These are phyloP conservation scores for Drosophila varians DNA, from an alignment of 1,140 invertebrate genomes.

Conservation along the genomic window DNA sequence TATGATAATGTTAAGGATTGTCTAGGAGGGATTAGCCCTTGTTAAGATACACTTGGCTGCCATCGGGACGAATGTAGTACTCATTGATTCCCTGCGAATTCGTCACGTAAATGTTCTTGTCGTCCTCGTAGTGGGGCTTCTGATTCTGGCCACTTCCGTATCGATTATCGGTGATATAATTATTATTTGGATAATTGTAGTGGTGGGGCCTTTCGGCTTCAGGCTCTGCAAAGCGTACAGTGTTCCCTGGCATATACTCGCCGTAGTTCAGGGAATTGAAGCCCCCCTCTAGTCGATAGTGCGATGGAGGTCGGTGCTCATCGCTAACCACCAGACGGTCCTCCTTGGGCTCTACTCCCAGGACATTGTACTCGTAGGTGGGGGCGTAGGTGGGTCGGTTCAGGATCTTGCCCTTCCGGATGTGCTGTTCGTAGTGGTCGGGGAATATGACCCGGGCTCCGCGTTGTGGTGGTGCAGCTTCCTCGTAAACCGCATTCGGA, in stretches of 20 bases:
- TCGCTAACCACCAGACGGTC: slow-evolving; percentile 64
- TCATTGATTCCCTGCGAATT: slow-evolving; percentile 77
- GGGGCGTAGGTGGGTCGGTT: slow-evolving; percentile 70
- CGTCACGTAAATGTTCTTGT: slow-evolving; percentile 80
- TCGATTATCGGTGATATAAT: slow-evolving; percentile 69
- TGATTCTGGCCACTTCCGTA: slow-evolving; percentile 65
- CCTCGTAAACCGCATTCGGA: slow-evolving; percentile 58
- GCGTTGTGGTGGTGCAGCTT: slow-evolving; percentile 63
- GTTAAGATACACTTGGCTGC: slow-evolving; percentile 70
- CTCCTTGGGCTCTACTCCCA: slow-evolving; percentile 36
- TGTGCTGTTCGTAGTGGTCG: slow-evolving; percentile 67
- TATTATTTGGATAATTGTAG: slow-evolving; percentile 64
- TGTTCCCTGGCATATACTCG: slow-evolving; percentile 58
- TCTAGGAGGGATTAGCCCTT: slow-evolving; percentile 2
- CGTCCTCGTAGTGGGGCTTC: slow-evolving; percentile 52
- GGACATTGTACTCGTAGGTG: slow-evolving; percentile 56
- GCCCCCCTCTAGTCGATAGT: slow-evolving; percentile 51
- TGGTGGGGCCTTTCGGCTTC: slow-evolving; percentile 10
- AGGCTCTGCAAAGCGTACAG: slow-evolving; percentile 37
- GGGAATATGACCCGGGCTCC: slow-evolving; percentile 66
- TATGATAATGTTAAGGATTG: background rate
- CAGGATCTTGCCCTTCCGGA: slow-evolving; percentile 68
- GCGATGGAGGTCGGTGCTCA: slow-evolving; percentile 41
- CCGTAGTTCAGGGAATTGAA: slow-evolving; percentile 48
- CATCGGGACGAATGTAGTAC: slow-evolving; percentile 76